Evolutionary conservation across 2,113 vertebrate species (phyloP), one percentile per base, ranked within the genome.

Genomic region (Rhombomys opimus): DNA sequence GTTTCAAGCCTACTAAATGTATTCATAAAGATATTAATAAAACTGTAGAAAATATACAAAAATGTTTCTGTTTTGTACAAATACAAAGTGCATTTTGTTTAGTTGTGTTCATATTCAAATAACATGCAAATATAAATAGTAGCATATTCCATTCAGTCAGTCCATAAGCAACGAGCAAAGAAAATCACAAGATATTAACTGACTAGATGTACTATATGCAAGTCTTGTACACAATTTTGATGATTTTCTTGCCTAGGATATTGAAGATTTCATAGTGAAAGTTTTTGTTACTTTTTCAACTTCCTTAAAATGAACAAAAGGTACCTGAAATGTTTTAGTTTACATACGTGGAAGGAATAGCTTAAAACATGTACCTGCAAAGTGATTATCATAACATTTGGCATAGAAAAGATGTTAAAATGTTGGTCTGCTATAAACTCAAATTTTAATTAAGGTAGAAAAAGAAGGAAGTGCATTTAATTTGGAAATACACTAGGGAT

Each of bases 351-450:
- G 57, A 92, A 92, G 57, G 30, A n/a, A 65, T 67, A 93, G 41
- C 30, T 63, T 78, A 65, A 87, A 27, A 93, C 25, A 57, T 77
- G 72, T 67, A 25, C 23, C 61, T 87, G 35, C 35, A 54, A 54
- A 86, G 35, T 87, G 35, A 50, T 25, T 38, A 57, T 72, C 50
- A 8, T 54, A 57, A 52, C n/a, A 25, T 27, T n/a, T 88, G 86
- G 50, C 22, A 77, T 54, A 76, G 72, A 87, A 77, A 77, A 65
- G 59, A 90, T 87, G n/a, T 54, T 87, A 93, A 93, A 87, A 77
- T 57, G 35, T 67, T 77, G 35, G 46, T 27, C 59, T 67, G 35
- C 17, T 57, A 35, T 57, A 86, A 67, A 87, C 75, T 77, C 35
- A 67, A 67, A 68, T 3, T 87, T 88, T 88, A 27, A 57, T 68